These are phyloP conservation scores for Melanotaenia trifasciata DNA, from an alignment of 2,797 vertebrate genomes.

Conservation along the genomic window DNA sequence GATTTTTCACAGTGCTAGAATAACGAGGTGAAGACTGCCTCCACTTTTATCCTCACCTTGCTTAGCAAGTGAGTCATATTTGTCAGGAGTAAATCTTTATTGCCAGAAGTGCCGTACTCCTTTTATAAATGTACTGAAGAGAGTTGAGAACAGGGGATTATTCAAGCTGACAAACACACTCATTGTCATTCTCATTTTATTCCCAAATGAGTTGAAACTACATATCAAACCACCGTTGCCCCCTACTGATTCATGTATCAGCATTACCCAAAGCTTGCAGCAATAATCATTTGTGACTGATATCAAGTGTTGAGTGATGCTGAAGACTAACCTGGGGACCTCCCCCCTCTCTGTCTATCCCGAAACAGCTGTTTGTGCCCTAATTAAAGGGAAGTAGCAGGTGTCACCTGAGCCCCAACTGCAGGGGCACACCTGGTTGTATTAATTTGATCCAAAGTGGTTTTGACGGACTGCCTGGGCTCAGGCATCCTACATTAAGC, in stretches of 20 bases:
- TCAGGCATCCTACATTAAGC: slow-evolving; percentile 71
- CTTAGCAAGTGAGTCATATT: slow-evolving; percentile 70
- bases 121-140: slow-evolving; percentile 34
- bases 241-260: slow-evolving; percentile 50
- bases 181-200: slow-evolving; percentile 27
- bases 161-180: slow-evolving; percentile 33
- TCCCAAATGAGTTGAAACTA: background rate
- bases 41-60: slow-evolving; percentile 77
- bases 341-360: slow-evolving; percentile 57
- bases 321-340: slow-evolving; percentile 47
- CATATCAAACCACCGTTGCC: slow-evolving; percentile 4
- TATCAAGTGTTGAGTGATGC: slow-evolving; percentile 54
- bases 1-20: slow-evolving; percentile 75
- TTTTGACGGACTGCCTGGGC: slow-evolving; percentile 78
- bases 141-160: slow-evolving; percentile 38
- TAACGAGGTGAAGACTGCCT: slow-evolving; percentile 74
- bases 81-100: slow-evolving; percentile 65
- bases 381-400: slow-evolving; percentile 86
- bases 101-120: slow-evolving; percentile 43
- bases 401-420: slow-evolving; percentile 82
- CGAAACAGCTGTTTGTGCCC: slow-evolving; percentile 84
- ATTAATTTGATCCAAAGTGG: slow-evolving; percentile 85
- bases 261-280: slow-evolving; percentile 40
- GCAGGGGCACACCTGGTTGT: slow-evolving; percentile 81
- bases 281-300: slow-evolving; percentile 68